A percentile compares a stretch with the other conserved stretches of the same genome.
Conservation (phyloP, 2,113 vertebrate species). For the Elephantulus edwardii region DNA sequence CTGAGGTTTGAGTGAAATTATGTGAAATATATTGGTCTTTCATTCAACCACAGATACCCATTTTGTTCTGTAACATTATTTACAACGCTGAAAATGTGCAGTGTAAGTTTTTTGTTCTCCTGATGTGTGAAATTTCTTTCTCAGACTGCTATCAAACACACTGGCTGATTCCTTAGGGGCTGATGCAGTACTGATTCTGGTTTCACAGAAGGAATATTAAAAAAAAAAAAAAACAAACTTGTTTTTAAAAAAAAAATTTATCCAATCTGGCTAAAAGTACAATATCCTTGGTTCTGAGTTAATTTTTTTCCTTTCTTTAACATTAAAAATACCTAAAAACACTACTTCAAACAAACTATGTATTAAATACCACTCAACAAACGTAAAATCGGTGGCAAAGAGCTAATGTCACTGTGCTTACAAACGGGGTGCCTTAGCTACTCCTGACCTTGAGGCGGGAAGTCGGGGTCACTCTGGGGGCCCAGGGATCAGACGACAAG, state of each 20-base stretch:
- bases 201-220: background rate
- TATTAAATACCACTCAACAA: no score
- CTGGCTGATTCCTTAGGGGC: background rate
- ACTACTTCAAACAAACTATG: no score
- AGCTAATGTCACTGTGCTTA: background rate
- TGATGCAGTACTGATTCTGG: background rate
- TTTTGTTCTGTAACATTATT: no score
- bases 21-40: no score
- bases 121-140: constrained; percentile 1
- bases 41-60: no score
- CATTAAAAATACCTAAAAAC: no score
- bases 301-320: no score
- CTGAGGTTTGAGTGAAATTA: no score
- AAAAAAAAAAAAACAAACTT: no score
- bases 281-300: no score
- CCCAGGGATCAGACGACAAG: background rate
- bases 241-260: constrained; percentile 35
- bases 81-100: no score
- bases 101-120: constrained; percentile 38
- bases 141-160: background rate
- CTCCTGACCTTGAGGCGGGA: background rate
- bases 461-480: background rate
- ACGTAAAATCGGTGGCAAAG: background rate
- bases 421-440: no score
- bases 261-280: background rate